These are phyloP conservation scores for Polietes domitor DNA, from an alignment of 2,888 invertebrate genomes.

Conservation along the genomic window DNA sequence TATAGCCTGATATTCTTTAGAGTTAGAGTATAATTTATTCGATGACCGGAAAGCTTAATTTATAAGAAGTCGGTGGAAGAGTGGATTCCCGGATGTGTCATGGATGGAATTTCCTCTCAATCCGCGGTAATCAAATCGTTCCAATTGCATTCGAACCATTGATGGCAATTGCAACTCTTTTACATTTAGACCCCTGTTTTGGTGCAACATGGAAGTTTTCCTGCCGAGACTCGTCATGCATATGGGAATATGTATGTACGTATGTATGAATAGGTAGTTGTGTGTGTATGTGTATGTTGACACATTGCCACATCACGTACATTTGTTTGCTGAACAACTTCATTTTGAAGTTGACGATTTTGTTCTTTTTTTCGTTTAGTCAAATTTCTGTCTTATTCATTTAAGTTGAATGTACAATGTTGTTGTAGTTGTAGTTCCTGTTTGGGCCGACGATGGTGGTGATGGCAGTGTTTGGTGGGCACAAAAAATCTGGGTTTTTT, in stretches of 20 bases:
- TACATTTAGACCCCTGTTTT: too few relatives aligned
- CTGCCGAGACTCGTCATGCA: too few relatives aligned
- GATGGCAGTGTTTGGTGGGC: not conserved
- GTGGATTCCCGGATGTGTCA: too few relatives aligned
- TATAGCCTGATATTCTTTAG: too few relatives aligned
- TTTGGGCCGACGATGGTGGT: not conserved
- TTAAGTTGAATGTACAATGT: conserved; percentile 1
- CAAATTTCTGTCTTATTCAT: not conserved
- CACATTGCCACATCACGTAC: conserved; percentile 58
- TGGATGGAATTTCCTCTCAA: too few relatives aligned
- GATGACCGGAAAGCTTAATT: too few relatives aligned
- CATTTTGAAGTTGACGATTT: conserved; percentile 63
- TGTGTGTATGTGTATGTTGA: not conserved
- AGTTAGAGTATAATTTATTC: too few relatives aligned
- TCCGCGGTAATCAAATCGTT: too few relatives aligned
- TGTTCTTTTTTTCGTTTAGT: conserved; percentile 10
- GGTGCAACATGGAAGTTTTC: too few relatives aligned
- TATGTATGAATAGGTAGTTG: not conserved
- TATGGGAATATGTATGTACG: not conserved
- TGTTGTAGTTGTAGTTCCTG: not conserved
- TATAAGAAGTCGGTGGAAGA: too few relatives aligned
- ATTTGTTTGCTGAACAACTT: conserved; percentile 63
- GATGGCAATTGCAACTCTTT: too few relatives aligned
- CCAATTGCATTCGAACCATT: too few relatives aligned
- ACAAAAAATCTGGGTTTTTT: not conserved